These are phyloP conservation scores for Fregetta grallaria DNA, from an alignment of 2,113 vertebrate species.

Conservation along the genomic window DNA sequence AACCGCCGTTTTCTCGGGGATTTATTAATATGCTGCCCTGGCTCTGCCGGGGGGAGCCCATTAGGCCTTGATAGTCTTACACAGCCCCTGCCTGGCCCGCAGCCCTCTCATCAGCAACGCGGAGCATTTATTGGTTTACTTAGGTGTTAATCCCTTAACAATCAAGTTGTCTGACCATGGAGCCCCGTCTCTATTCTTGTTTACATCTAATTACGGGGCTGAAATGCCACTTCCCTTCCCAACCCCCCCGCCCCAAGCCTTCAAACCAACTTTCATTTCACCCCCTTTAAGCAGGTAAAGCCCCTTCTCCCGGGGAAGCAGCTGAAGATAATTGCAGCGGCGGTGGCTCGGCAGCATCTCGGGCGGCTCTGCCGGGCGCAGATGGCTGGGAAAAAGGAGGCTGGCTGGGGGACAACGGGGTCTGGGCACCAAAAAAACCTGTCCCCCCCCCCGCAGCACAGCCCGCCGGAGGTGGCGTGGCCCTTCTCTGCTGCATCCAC, in stretches of 20 bases:
- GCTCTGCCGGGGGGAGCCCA: background rate
- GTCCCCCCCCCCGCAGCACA: background rate
- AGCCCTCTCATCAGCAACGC: conserved; percentile 47
- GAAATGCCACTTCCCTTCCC: conserved; percentile 70
- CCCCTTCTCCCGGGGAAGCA: conserved; percentile 9
- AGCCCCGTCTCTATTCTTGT: conserved; percentile 75
- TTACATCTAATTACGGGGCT: conserved; percentile 80
- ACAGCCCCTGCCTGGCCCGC: conserved; percentile 11
- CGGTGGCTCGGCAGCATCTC: background rate
- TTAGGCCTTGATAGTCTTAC: background rate
- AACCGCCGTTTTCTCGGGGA: background rate
- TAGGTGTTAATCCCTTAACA: conserved; percentile 80
- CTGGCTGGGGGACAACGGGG: background rate
- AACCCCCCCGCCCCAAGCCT: background rate
- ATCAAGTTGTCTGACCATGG: conserved; percentile 61
- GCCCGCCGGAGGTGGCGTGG: background rate
- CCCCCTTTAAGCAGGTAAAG: conserved; percentile 54
- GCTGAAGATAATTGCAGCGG: conserved; percentile 33
- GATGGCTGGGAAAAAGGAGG: background rate
- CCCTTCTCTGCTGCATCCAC: background rate
- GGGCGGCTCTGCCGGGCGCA: background rate
- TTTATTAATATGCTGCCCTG: background rate
- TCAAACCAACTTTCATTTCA: conserved; percentile 39
- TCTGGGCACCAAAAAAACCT: background rate
- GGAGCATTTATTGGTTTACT: conserved; percentile 74